Conservation (phyloP, 2,113 vertebrate species). For the Cyanistes caeruleus region DNA sequence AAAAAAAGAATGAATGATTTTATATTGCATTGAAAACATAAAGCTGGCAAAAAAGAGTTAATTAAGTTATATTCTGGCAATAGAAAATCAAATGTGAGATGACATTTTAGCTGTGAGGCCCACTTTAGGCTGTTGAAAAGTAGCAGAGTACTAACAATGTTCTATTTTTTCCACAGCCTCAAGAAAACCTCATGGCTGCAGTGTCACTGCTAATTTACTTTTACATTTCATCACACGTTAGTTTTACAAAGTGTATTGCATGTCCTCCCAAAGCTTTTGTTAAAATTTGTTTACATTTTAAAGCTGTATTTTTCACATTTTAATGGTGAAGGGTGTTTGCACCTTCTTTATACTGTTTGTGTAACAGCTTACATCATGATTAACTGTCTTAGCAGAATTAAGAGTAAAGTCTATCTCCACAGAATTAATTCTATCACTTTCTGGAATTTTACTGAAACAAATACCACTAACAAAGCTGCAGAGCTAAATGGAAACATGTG, state of each 20-base stretch:
- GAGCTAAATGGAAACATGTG: slow-evolving; percentile 60
- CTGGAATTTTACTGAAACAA: slow-evolving; percentile 47
- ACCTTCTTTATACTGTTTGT: slow-evolving; percentile 8
- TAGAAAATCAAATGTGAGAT: slow-evolving; percentile 47
- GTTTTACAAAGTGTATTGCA: not conserved
- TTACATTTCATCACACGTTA: slow-evolving; percentile 42
- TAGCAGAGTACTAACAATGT: slow-evolving; percentile 46
- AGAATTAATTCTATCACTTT: slow-evolving; percentile 29
- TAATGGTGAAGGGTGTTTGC: not conserved
- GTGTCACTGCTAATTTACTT: slow-evolving; percentile 58
- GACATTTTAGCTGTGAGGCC: slow-evolving; percentile 56
- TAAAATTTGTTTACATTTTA: not conserved
- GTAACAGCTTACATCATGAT: not conserved
- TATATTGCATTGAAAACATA: not conserved
- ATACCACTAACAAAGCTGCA: slow-evolving; percentile 43
- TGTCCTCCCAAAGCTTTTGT: slow-evolving; percentile 1
- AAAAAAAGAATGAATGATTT: not conserved
- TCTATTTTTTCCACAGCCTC: slow-evolving; percentile 63
- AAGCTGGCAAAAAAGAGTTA: slow-evolving; percentile 24
- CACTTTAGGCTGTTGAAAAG: slow-evolving; percentile 53
- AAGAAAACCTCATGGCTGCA: slow-evolving; percentile 42
- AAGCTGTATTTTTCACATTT: not conserved
- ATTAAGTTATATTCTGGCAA: slow-evolving; percentile 21
- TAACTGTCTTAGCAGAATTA: slow-evolving; percentile 50
- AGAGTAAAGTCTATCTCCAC: slow-evolving; percentile 5